Percentiles rank a stretch among this genome's conserved stretches.
Conservation (phyloP, 2,888 invertebrate species). For the Ferdinandea cuprea region DNA sequence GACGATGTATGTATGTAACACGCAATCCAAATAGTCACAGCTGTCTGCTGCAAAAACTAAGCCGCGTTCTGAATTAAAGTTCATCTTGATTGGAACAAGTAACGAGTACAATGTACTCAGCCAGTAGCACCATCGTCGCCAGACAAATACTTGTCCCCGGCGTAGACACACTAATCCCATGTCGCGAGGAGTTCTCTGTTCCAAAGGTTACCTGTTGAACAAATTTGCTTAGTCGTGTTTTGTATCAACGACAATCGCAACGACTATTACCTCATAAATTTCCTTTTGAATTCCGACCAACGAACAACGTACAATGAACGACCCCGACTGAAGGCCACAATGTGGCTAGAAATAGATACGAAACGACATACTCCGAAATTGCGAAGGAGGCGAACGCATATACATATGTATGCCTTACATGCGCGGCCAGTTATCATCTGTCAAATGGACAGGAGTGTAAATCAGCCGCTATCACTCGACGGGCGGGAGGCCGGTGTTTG, state of each 20-base stretch:
- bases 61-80: conserved; percentile 34
- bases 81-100: conserved; percentile 43
- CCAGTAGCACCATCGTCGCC: conserved; percentile 6
- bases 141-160: not conserved
- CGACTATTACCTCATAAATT: conserved; percentile 17
- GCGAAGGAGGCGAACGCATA: conserved; percentile 5
- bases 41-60: not conserved
- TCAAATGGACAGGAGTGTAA: conserved; percentile 51
- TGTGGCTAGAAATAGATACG: conserved; percentile 5
- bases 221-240: not conserved
- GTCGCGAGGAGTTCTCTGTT: not conserved
- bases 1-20: not conserved
- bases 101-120: not conserved
- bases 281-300: conserved; percentile 20
- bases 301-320: too few species aligned
- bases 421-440: conserved; percentile 55
- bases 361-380: not conserved
- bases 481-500: conserved; percentile 43
- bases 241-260: not conserved
- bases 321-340: conserved; percentile 40
- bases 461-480: conserved; percentile 52
- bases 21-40: not conserved
- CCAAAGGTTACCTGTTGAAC: not conserved
- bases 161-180: not conserved
- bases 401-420: not conserved